These are phyloP conservation scores for Danio aesculapii DNA, from an alignment of 2,797 vertebrate species.

Conservation along the genomic window DNA sequence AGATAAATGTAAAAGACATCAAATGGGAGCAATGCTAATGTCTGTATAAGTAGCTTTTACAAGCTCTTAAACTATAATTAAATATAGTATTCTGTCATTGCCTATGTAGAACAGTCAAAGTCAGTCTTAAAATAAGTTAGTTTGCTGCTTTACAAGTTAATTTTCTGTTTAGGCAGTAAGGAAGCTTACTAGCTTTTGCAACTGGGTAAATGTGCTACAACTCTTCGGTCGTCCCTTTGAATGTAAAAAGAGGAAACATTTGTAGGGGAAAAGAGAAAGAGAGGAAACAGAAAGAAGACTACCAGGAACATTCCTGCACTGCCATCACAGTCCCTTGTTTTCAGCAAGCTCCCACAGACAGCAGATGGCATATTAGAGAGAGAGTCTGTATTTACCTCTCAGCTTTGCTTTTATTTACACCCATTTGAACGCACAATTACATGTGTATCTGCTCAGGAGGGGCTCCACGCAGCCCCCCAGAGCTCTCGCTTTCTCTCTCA, in stretches of 20 bases:
- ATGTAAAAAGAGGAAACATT: not conserved
- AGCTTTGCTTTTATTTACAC: constrained; percentile 52
- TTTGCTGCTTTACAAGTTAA: not conserved
- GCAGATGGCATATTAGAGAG: constrained; percentile 41
- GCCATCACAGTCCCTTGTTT: not conserved
- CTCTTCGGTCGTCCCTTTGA: not conserved
- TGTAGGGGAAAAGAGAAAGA: constrained; percentile 8
- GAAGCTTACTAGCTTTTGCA: not conserved
- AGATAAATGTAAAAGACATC: too few species aligned
- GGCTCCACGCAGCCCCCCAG: constrained; percentile 22
- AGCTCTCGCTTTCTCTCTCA: constrained; percentile 16
- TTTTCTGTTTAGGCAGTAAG: not conserved
- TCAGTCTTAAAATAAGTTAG: too few species aligned
- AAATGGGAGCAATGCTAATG: too few species aligned
- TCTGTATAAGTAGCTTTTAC: too few species aligned
- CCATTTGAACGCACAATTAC: constrained; percentile 43
- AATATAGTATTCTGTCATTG: not conserved
- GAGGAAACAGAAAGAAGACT: not conserved
- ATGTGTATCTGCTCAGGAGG: constrained; percentile 49
- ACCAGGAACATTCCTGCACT: constrained; percentile 4
- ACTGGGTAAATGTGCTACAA: not conserved
- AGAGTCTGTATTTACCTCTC: constrained; percentile 47
- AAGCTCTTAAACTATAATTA: too few species aligned
- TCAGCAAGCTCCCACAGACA: constrained; percentile 17
- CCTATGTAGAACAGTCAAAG: not conserved